Evolutionary conservation across 1,140 invertebrate species (phyloP).

Genomic region (Argopecten irradians): DNA sequence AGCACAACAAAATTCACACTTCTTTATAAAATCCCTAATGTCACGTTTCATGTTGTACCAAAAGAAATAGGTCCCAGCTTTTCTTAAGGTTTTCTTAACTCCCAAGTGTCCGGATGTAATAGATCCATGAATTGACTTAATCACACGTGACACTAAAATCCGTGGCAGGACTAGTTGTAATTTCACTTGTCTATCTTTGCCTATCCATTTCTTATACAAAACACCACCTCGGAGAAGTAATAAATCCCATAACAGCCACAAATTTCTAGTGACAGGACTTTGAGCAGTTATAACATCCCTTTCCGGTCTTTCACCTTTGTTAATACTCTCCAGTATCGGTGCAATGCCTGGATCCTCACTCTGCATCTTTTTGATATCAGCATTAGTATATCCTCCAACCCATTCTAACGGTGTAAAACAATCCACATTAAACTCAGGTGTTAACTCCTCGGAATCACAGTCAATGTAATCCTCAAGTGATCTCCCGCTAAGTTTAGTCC

Average conservation of each 20-base stretch:
- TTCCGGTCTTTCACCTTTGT: too few relatives aligned
- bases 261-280: too few relatives aligned
- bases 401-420: too few relatives aligned
- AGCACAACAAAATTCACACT: constrained; percentile 30
- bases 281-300: too few relatives aligned
- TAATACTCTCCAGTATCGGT: neutral
- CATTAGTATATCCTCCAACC: too few relatives aligned
- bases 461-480: too few relatives aligned
- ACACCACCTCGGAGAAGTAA: constrained; percentile 28
- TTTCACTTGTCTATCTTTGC: neutral
- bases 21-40: constrained; percentile 26
- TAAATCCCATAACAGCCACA: constrained; percentile 11
- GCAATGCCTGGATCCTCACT: neutral
- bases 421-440: too few relatives aligned
- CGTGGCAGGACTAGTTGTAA: constrained; percentile 32
- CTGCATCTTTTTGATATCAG: too few relatives aligned
- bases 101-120: constrained; percentile 36
- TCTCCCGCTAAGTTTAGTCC: neutral
- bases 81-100: constrained; percentile 19
- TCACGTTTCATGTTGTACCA: constrained; percentile 41
- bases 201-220: neutral
- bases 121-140: constrained; percentile 30
- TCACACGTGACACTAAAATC: neutral
- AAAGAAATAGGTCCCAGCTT: constrained; percentile 24
- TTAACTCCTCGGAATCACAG: too few relatives aligned